These are phyloP conservation scores for Mionectes macconnelli DNA, from an alignment of 2,113 vertebrate genomes.

Conservation along the genomic window DNA sequence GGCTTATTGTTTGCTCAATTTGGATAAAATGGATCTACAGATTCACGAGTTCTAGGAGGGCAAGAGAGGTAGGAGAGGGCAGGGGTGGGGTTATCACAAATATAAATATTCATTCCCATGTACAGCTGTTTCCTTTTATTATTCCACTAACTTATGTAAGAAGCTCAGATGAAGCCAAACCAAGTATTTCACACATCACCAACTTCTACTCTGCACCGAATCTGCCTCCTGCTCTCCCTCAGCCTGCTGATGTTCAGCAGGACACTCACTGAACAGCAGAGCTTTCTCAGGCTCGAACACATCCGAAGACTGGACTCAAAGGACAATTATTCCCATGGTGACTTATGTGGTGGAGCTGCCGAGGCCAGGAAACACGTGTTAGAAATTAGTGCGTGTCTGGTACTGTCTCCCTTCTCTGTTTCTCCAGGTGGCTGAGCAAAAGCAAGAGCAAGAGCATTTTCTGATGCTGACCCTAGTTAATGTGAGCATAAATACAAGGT, in stretches of 20 bases:
- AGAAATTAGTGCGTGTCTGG: slow-evolving; percentile 61
- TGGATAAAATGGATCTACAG: not conserved
- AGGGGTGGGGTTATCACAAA: not conserved
- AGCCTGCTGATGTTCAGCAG: not conserved
- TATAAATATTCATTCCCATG: not conserved
- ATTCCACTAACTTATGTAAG: not conserved
- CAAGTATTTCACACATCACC: not conserved
- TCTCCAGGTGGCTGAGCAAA: slow-evolving; percentile 61
- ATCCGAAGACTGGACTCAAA: not conserved
- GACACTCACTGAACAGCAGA: not conserved
- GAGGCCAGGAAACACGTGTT: slow-evolving; percentile 59
- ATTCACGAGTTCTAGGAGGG: not conserved
- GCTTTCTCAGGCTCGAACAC: not conserved
- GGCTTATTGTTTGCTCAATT: not conserved
- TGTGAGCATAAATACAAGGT: slow-evolving; percentile 48
- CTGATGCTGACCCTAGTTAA: slow-evolving; percentile 47
- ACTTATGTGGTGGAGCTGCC: not conserved
- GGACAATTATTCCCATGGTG: not conserved
- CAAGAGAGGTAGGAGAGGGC: not conserved
- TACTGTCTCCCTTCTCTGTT: slow-evolving; percentile 59
- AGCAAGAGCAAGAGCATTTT: slow-evolving; percentile 43
- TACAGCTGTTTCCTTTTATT: not conserved
- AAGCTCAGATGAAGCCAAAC: not conserved
- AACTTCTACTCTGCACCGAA: not conserved
- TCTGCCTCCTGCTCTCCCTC: not conserved